Evolutionary conservation across 92 coral and sea anemone species (phyloP).

Genomic region (Phenganax subtilis): DNA sequence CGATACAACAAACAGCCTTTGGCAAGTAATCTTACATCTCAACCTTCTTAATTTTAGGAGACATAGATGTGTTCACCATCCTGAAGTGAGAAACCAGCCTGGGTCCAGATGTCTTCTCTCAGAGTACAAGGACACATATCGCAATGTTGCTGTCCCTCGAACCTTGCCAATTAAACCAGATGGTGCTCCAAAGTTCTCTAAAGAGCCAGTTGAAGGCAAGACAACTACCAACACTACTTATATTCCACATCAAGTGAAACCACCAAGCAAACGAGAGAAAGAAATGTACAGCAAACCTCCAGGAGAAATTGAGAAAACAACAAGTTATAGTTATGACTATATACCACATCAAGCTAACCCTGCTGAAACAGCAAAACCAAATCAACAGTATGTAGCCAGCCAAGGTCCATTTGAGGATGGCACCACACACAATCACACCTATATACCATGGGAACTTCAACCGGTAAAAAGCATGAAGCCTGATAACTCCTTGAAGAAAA

Average conservation of each 20-base stretch:
- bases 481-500: constrained; percentile 54
- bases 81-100: constrained; percentile 61
- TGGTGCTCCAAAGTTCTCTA: constrained; percentile 68
- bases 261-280: constrained; percentile 75
- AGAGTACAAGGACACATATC: constrained; percentile 90
- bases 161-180: constrained; percentile 89
- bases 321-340: constrained; percentile 81
- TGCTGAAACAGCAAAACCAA: constrained; percentile 84
- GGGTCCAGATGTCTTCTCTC: constrained; percentile 79
- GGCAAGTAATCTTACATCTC: background rate
- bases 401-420: constrained; percentile 75
- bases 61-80: constrained; percentile 94
- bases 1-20: no score
- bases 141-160: constrained; percentile 62
- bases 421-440: constrained; percentile 92
- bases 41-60: constrained; percentile 55
- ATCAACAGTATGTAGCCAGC: constrained; percentile 62
- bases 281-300: constrained; percentile 68
- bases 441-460: constrained; percentile 83
- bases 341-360: constrained; percentile 73
- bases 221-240: constrained; percentile 76
- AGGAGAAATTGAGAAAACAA: constrained; percentile 76
- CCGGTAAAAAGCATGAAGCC: constrained; percentile 83
- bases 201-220: constrained; percentile 72
- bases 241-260: constrained; percentile 68